A percentile compares a stretch with the other conserved stretches of the same genome.
phyloP scores from a whole-genome alignment of 1,140 invertebrate genomes.

The Cardiocondyla obscurior region DNA sequence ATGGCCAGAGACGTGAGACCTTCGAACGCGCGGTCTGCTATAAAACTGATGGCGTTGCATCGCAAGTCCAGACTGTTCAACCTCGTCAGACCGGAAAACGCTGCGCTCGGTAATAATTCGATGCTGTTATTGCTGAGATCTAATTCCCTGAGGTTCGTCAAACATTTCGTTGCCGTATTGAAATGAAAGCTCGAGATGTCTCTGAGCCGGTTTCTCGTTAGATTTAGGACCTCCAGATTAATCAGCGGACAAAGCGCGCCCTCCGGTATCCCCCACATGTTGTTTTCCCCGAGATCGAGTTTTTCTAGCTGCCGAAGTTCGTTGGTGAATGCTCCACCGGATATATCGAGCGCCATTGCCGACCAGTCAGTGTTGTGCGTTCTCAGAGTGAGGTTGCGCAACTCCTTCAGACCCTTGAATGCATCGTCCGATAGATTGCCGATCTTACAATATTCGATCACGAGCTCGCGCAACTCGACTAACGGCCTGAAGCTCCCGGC shows the following conservation, averaged over 20 bases:
- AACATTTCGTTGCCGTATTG: constrained; percentile 87
- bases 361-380: constrained; percentile 96
- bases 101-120: constrained; percentile 90
- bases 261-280: constrained; percentile 93
- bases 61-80: constrained; percentile 87
- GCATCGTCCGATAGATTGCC: constrained; percentile 93
- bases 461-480: constrained; percentile 91
- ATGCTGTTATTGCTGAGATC: constrained; percentile 94
- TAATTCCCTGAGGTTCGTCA: constrained; percentile 88
- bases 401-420: constrained; percentile 91
- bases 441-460: constrained; percentile 96
- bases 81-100: constrained; percentile 88
- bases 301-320: constrained; percentile 90
- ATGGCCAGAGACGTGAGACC: constrained; percentile 90
- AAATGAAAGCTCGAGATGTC: constrained; percentile 92
- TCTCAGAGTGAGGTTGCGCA: constrained; percentile 92
- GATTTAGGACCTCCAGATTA: constrained; percentile 90
- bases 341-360: constrained; percentile 92
- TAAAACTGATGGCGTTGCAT: constrained; percentile 88
- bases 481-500: constrained; percentile 93
- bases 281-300: constrained; percentile 94
- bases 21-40: constrained; percentile 92
- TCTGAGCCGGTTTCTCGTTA: constrained; percentile 91
- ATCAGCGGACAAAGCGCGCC: constrained; percentile 92
- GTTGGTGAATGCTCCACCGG: constrained; percentile 89